These are phyloP conservation scores for Oopsacas minuta DNA, from an alignment of 37 sponge, comb jelly and placozoan genomes.

Conservation along the genomic window DNA sequence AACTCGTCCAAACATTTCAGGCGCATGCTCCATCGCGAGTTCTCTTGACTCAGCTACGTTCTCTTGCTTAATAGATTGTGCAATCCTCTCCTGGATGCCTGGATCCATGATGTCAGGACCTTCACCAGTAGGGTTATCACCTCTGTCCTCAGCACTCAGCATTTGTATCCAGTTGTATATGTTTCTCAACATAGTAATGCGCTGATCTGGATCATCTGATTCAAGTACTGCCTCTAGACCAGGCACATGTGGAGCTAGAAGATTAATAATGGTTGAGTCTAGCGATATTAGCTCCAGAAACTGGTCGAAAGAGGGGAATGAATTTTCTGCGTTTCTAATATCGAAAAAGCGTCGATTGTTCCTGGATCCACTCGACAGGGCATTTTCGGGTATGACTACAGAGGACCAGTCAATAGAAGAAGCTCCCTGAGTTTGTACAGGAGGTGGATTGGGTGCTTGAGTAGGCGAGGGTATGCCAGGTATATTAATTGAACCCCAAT, in stretches of 20 bases:
- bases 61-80: slow-evolving; percentile 45
- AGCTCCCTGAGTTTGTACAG: background rate
- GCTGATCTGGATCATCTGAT: background rate
- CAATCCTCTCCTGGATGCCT: slow-evolving; percentile 50
- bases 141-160: slow-evolving; percentile 47
- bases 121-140: background rate
- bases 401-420: background rate
- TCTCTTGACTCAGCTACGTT: slow-evolving; percentile 70
- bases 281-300: background rate
- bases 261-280: background rate
- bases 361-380: background rate
- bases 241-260: background rate
- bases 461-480: background rate
- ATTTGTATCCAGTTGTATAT: slow-evolving; percentile 33
- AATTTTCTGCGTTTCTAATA: background rate
- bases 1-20: slow-evolving; percentile 82
- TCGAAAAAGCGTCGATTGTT: background rate
- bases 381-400: background rate
- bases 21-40: slow-evolving; percentile 72
- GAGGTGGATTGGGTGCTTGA: background rate
- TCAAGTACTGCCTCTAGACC: background rate
- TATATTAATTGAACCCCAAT: slow-evolving; percentile 27
- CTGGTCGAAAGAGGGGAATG: background rate
- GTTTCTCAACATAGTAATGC: slow-evolving; percentile 33
- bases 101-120: slow-evolving; percentile 31